Evolutionary conservation across 1,140 invertebrate genomes (phyloP).

Genomic region (Agrilus planipennis): DNA sequence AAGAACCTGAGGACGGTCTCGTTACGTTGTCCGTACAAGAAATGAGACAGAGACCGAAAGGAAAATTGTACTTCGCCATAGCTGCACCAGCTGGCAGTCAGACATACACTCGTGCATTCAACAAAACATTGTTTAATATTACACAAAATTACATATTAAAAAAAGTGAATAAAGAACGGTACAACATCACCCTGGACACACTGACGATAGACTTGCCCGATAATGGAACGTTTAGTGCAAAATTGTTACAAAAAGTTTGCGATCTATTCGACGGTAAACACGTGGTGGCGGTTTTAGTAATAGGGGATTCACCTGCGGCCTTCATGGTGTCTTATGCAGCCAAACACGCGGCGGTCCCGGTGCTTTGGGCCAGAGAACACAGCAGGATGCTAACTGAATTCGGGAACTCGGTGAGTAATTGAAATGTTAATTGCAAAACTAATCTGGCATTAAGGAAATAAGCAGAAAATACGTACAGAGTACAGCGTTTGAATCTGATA

Average conservation of each 20-base stretch:
- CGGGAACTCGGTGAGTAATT: slow-evolving; percentile 26
- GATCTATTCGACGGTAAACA: slow-evolving; percentile 30
- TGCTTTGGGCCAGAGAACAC: slow-evolving; percentile 33
- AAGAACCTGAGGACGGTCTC: no score
- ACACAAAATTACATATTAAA: slow-evolving; percentile 25
- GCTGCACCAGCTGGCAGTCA: slow-evolving; percentile 24
- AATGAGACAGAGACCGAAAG: no score
- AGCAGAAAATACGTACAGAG: no score
- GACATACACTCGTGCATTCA: slow-evolving; percentile 28
- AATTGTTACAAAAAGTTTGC: slow-evolving; percentile 29
- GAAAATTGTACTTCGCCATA: slow-evolving; percentile 30
- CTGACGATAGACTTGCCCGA: slow-evolving; percentile 30
- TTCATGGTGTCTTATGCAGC: slow-evolving; percentile 32
- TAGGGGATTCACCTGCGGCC: slow-evolving; percentile 33
- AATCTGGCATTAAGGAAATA: no score
- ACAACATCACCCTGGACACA: slow-evolving; percentile 29
- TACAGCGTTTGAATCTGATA: no score
- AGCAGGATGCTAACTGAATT: slow-evolving; percentile 25
- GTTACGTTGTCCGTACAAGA: no score
- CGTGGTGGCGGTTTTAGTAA: slow-evolving; percentile 30
- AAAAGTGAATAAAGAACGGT: slow-evolving; percentile 14
- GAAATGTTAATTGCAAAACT: no score
- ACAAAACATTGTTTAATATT: slow-evolving; percentile 31
- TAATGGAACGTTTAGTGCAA: slow-evolving; percentile 32
- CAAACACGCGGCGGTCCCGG: slow-evolving; percentile 30